phyloP scores from a whole-genome alignment of 2,888 invertebrate species.

The Rhopalosiphum nymphaeae region DNA sequence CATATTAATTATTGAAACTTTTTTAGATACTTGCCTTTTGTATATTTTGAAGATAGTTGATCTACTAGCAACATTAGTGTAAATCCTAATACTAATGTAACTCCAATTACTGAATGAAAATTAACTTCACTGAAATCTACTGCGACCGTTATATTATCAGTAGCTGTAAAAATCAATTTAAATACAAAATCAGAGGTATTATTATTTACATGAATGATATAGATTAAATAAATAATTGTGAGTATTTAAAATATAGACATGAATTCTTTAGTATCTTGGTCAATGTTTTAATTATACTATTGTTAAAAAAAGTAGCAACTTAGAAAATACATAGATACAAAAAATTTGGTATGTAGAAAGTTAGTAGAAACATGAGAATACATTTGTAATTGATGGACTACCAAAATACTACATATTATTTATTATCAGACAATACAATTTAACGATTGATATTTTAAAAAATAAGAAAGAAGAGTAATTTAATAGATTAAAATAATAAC shows the following conservation, averaged over 20 bases:
- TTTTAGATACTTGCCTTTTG: conserved; percentile 73
- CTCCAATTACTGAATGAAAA: conserved; percentile 87
- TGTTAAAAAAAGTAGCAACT: neutral
- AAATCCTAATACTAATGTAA: conserved; percentile 94
- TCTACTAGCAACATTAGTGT: conserved; percentile 98
- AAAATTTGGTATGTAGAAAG: neutral
- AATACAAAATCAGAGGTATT: neutral
- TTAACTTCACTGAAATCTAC: conserved; percentile 70
- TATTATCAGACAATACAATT: neutral
- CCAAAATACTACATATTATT: neutral
- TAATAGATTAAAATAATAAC: neutral
- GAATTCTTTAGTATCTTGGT: neutral
- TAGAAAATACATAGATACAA: neutral
- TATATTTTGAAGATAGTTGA: conserved; percentile 78
- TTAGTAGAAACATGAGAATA: neutral
- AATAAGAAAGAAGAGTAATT: neutral
- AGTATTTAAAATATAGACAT: neutral
- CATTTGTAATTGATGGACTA: neutral
- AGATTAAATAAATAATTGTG: neutral
- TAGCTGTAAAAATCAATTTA: conserved; percentile 43
- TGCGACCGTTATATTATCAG: conserved; percentile 47
- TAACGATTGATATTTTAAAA: neutral
- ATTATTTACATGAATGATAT: neutral
- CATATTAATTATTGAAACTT: neutral
- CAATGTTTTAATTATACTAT: neutral